phyloP scores from a whole-genome alignment of 2,797 vertebrate species.

The Myotis myotis region DNA sequence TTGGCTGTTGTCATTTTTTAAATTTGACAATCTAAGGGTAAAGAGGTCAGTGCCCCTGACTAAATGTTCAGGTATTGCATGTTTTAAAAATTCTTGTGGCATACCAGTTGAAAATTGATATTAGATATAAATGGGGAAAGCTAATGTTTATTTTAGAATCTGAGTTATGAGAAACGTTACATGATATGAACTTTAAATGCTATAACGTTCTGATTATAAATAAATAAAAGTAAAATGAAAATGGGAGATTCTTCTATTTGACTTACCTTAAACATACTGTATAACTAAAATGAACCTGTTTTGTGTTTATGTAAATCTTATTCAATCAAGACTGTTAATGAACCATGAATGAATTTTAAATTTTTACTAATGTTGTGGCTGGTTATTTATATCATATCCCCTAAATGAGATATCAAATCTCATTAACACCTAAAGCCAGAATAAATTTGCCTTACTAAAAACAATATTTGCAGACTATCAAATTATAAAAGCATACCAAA shows the following conservation, averaged over 20 bases:
- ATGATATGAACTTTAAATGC: slow-evolving; percentile 20
- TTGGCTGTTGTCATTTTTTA: background rate
- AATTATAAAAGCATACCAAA: background rate
- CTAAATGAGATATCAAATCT: slow-evolving; percentile 36
- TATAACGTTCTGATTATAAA: slow-evolving; percentile 41
- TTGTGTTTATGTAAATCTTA: slow-evolving; percentile 20
- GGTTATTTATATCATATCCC: slow-evolving; percentile 18
- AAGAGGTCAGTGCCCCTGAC: background rate
- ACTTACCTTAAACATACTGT: background rate
- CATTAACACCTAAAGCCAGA: slow-evolving; percentile 46
- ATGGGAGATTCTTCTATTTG: slow-evolving; percentile 20
- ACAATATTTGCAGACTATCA: slow-evolving; percentile 25
- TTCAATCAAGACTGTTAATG: slow-evolving; percentile 16
- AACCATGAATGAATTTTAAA: slow-evolving; percentile 27
- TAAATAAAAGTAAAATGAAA: slow-evolving; percentile 40
- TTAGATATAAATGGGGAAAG: slow-evolving; percentile 25
- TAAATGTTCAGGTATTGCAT: background rate
- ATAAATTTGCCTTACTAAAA: slow-evolving; percentile 52
- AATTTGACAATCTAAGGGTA: background rate
- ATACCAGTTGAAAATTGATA: background rate
- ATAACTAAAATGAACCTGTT: slow-evolving; percentile 15
- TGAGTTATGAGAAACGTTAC: background rate
- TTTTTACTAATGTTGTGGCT: slow-evolving; percentile 36
- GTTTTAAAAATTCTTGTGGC: too few species aligned
- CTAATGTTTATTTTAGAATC: slow-evolving; percentile 49